Base-by-base conservation (phyloP, 2,888 invertebrate genomes). In the Nemotelus nigrinus region DNA sequence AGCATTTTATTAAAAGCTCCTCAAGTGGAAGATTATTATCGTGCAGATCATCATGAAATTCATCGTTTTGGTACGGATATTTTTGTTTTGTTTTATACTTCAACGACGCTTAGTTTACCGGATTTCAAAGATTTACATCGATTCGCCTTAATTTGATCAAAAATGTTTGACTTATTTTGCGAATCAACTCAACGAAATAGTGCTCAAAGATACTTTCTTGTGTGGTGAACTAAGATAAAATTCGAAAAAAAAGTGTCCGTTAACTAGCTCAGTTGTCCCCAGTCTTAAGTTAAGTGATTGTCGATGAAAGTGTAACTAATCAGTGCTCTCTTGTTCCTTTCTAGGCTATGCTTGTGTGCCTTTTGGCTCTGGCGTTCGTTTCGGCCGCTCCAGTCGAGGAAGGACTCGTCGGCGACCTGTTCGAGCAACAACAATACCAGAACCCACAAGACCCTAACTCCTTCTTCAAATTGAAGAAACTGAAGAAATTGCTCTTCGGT, bases 401-500 rank as follows among this genome's bases (percentile, higher is more conserved):
- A 76, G 81, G 86, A 58, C 83, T 84, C 71, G 81, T 82, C 76
- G 82, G 83, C 48, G 82, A 84, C 58, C 80, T 80, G 4, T 79
- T 80, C 45, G 78, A 68, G 39, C 83, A 85, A n/a, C 83, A 83
- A 45, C 70, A 55, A 53, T 50, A 74, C 63, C 83, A 84, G 70
- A 84, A 83, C 81, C 84, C 86, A 3, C 84, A 86, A 80, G 84
- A 85, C 79, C 82, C 84, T 6, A 84, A 84, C 78, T 82, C 85
- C 44, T 83, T 86, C 76, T 86, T 86, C 80, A 86, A 86, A 82
- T 82, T 86, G 79, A 81, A 81, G 78, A 85, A 86, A 82, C 81
- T 86, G 78, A 85, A 86, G 81, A 86, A 86, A 81, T 79, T 86
- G 77, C 83, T 85, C 45, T 82, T 86, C 78, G 86, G 86, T 65